Base-by-base conservation (phyloP, 2,888 invertebrate genomes). In the Amphipyra berbera region DNA sequence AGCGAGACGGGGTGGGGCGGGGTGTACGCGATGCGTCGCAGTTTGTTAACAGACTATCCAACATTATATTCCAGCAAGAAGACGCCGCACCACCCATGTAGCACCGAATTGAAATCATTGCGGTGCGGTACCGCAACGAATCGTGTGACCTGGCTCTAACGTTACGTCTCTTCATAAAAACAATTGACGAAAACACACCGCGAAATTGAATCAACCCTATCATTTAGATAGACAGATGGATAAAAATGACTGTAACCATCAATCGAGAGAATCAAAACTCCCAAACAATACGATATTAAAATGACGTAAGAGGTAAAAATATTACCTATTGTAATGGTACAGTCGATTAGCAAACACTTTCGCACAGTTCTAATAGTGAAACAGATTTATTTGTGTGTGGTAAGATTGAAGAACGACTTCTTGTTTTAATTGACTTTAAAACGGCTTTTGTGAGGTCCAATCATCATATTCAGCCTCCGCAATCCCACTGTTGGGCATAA, bases 151-250 rank as follows among this genome's bases (percentile, higher is more conserved):
- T 21, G 21, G 21, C 1, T 21, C n/a, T n/a, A n/a, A n/a, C n/a
- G n/a, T 21, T 21, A 21, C 21, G 33, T 15, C 63, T 62, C 7
- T 41, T 48, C 42, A 14, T 53, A 54, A 33, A 33, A 33, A 38
- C 2, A 8, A 27, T 12, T 53, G 61, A 70, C 44, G 44, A 62
- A 61, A 62, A 61, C 4, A 33, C 13, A 54, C 14, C 38, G 30
- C n/a, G 30, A 33, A 65, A 70, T 70, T 63, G 44, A 73, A 54
- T 57, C 41, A 7, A 63, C 46, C 44, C 62, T 57, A 41, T 74
- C 54, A 75, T 78, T 74, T 12, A 63, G 70, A 77, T 62, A 46
- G 46, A 67, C 54, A 6, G 38, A 40, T 40, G 9, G 56, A 57
- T 76, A 44, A 57, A 14, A 35, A n/a, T n/a, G n/a, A 15, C 14